Conservation (phyloP, 2,888 invertebrate genomes). For the Mythimna vitellina region DNA sequence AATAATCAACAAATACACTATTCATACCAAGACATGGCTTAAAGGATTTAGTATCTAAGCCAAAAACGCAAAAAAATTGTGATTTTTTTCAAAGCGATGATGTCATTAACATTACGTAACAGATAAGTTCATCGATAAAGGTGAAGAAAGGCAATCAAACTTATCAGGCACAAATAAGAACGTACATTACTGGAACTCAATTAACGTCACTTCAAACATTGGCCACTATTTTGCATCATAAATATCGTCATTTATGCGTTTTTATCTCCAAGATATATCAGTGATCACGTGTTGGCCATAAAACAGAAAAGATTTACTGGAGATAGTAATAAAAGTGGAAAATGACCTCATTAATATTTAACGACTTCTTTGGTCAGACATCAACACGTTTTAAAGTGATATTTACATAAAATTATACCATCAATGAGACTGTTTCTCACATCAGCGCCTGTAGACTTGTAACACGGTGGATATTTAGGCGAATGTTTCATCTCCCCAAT, state of each 20-base stretch:
- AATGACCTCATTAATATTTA: background rate
- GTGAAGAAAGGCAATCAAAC: constrained; percentile 14
- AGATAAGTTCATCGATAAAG: background rate
- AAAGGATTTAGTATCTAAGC: too few relatives aligned
- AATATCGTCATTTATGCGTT: constrained; percentile 6
- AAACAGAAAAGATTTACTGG: constrained; percentile 1
- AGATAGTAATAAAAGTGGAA: constrained; percentile 1
- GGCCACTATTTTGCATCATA: constrained; percentile 22
- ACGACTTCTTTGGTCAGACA: background rate
- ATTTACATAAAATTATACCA: background rate
- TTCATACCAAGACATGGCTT: too few relatives aligned
- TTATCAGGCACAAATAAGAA: constrained; percentile 15
- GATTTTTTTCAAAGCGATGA: background rate
- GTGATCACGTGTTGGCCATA: constrained; percentile 28
- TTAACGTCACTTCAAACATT: constrained; percentile 6
- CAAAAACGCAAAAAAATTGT: too few relatives aligned
- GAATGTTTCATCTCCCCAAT: too few relatives aligned
- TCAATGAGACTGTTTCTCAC: background rate
- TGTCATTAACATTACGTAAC: background rate
- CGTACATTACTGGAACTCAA: constrained; percentile 11
- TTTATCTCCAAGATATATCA: constrained; percentile 8
- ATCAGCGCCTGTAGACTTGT: too few relatives aligned
- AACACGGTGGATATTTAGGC: background rate
- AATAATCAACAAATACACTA: too few relatives aligned
- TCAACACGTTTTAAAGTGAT: background rate